Evolutionary conservation across 2,888 invertebrate species (phyloP).

Genomic region (Fragum whitleyi): DNA sequence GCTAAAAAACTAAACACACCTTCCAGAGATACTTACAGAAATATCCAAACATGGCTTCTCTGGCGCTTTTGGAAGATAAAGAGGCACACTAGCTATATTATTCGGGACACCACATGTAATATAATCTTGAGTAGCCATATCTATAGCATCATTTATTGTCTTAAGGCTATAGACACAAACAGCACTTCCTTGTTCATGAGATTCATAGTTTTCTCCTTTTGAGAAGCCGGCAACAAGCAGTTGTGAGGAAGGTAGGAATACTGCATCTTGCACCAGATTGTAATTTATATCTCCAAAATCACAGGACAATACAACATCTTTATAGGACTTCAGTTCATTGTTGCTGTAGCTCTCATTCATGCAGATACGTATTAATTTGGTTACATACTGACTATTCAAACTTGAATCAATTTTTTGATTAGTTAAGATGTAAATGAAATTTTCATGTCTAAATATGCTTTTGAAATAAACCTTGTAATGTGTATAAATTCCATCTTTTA

Average conservation of each 20-base stretch:
- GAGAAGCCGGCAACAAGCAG: conserved; percentile 24
- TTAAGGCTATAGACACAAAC: conserved; percentile 20
- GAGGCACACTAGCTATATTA: background rate
- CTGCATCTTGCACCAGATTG: conserved; percentile 31
- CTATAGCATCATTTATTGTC: background rate
- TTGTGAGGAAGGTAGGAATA: background rate
- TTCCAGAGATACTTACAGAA: no score
- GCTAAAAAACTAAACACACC: no score
- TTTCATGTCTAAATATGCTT: conserved; percentile 6
- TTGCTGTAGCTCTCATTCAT: background rate
- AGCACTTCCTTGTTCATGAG: conserved; percentile 1
- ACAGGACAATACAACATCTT: conserved; percentile 29
- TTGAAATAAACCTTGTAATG: conserved; percentile 30
- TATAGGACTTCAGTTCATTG: background rate
- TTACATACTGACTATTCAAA: background rate
- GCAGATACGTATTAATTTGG: conserved; percentile 30
- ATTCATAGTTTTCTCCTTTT: conserved; percentile 13
- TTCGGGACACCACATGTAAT: background rate
- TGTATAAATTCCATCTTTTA: background rate
- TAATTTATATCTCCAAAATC: background rate
- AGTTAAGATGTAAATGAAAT: conserved; percentile 32
- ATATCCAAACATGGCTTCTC: no score
- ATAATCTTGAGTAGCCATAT: background rate
- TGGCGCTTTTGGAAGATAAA: background rate
- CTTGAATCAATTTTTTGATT: conserved; percentile 22